These are phyloP conservation scores for Perithous albicinctus DNA, from an alignment of 2,888 invertebrate genomes.

Conservation along the genomic window DNA sequence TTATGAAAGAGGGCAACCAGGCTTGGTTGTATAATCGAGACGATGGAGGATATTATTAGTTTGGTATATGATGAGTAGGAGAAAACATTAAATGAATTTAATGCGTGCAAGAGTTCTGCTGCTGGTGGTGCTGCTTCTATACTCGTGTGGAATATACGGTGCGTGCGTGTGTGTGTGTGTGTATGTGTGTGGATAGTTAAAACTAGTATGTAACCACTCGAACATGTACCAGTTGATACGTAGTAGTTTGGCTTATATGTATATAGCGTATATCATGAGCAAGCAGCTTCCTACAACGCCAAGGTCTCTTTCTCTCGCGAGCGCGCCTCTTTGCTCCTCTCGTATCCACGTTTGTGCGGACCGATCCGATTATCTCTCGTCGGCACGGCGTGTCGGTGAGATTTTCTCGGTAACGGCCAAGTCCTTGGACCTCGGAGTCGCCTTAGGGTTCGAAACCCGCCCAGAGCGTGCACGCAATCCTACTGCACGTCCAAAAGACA, in stretches of 20 bases:
- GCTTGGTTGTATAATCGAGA: conserved; percentile 56
- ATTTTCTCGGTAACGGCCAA: conserved; percentile 82
- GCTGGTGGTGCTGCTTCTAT: too few species aligned
- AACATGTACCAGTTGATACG: background rate
- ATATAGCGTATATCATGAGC: conserved; percentile 38
- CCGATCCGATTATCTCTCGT: conserved; percentile 68
- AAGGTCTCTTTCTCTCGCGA: conserved; percentile 48
- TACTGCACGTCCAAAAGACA: conserved; percentile 80
- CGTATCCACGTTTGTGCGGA: conserved; percentile 60
- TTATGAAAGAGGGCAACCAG: conserved; percentile 35
- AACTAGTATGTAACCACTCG: conserved; percentile 30
- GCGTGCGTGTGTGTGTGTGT: too few species aligned
- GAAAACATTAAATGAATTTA: conserved; percentile 61
- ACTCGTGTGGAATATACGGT: too few species aligned
- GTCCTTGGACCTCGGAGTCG: conserved; percentile 82
- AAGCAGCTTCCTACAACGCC: conserved; percentile 59
- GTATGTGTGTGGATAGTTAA: conserved; percentile 41
- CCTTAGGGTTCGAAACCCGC: conserved; percentile 82
- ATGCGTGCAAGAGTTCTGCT: conserved; percentile 56
- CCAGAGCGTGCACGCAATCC: conserved; percentile 83
- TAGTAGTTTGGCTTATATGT: conserved; percentile 28
- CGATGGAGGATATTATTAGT: conserved; percentile 62
- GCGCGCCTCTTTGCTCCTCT: conserved; percentile 26
- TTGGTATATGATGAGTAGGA: conserved; percentile 61
- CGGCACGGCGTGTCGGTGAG: conserved; percentile 73